Evolutionary conservation across 2,888 invertebrate genomes (phyloP).

Genomic region (Hypselothyrea guttata): DNA sequence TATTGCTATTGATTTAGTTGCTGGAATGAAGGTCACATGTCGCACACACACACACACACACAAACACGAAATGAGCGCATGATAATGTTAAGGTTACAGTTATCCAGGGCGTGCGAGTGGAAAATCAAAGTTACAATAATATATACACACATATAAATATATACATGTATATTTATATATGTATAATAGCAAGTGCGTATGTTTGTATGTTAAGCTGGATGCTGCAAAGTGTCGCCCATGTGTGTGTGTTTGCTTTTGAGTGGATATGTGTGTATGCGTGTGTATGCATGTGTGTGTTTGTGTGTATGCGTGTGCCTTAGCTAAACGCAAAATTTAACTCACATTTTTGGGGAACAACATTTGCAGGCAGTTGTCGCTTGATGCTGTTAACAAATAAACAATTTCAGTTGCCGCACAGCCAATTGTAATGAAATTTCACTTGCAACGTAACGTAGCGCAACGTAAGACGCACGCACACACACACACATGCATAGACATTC

Average conservation of each 20-base stretch:
- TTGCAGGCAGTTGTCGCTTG: constrained; percentile 63
- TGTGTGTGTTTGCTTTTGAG: constrained; percentile 2
- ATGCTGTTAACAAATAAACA: constrained; percentile 41
- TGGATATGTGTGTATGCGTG: constrained; percentile 15
- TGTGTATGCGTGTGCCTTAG: neutral
- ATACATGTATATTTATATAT: neutral
- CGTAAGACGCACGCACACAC: constrained; percentile 57
- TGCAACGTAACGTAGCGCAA: constrained; percentile 63
- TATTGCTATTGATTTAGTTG: constrained; percentile 78
- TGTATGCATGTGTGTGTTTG: constrained; percentile 8
- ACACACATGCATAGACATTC: constrained; percentile 22
- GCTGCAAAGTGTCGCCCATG: constrained; percentile 17
- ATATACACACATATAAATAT: constrained; percentile 5
- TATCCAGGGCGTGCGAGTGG: constrained; percentile 5
- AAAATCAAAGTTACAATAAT: constrained; percentile 27
- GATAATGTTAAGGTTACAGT: constrained; percentile 54
- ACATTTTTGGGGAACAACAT: constrained; percentile 72
- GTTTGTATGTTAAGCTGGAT: constrained; percentile 24
- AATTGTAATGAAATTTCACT: constrained; percentile 64
- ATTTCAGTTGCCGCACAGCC: constrained; percentile 53
- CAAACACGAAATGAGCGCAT: constrained; percentile 45
- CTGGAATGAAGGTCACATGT: constrained; percentile 78
- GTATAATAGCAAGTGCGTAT: constrained; percentile 6
- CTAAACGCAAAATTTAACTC: constrained; percentile 38
- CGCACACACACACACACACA: constrained; percentile 44